These are phyloP conservation scores for Ecliptopera silaceata DNA, from an alignment of 2,888 invertebrate species.

Conservation along the genomic window DNA sequence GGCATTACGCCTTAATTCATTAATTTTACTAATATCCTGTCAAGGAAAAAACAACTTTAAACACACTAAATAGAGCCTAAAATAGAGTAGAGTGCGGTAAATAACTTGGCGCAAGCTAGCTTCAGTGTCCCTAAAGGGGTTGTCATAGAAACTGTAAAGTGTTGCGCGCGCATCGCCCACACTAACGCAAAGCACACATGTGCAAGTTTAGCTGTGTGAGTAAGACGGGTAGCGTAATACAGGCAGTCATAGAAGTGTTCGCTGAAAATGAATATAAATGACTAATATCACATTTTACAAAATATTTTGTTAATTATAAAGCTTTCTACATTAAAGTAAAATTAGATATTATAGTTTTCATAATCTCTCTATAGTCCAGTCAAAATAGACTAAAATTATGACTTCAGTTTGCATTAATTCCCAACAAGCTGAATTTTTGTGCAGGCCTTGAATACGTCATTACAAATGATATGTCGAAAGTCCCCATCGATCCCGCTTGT, in stretches of 20 bases:
- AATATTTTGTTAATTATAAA: too few relatives aligned
- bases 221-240: constrained; percentile 59
- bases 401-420: too few relatives aligned
- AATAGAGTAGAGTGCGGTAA: constrained; percentile 24
- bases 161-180: constrained; percentile 77
- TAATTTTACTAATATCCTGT: constrained; percentile 64
- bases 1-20: constrained; percentile 78
- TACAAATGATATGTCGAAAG: too few relatives aligned
- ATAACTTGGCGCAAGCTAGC: constrained; percentile 66
- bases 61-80: not conserved
- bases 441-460: too few relatives aligned
- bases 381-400: too few relatives aligned
- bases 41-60: constrained; percentile 15
- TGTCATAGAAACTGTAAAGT: constrained; percentile 80
- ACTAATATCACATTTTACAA: too few relatives aligned
- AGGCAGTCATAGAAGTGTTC: constrained; percentile 44
- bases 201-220: constrained; percentile 53
- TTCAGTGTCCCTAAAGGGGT: constrained; percentile 77
- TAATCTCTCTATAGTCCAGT: too few relatives aligned
- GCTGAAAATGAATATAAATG: not conserved
- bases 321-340: too few relatives aligned
- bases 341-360: too few relatives aligned
- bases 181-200: constrained; percentile 47
- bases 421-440: too few relatives aligned
- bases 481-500: too few relatives aligned